phyloP scores from a whole-genome alignment of 2,888 invertebrate species.

The Rotaria macrura region DNA sequence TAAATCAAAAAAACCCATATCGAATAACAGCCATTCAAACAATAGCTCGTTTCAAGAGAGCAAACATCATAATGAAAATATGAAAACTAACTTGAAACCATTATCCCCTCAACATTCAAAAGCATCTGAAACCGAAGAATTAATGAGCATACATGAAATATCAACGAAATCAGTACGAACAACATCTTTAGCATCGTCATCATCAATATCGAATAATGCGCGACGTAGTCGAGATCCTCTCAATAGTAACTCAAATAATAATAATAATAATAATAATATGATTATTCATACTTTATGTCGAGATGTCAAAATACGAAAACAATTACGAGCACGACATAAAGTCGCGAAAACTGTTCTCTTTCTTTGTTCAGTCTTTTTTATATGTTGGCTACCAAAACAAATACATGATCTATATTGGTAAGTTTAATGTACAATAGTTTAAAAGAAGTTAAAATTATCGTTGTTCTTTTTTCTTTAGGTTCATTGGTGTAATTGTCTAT shows the following conservation, averaged over 20 bases:
- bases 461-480: neutral
- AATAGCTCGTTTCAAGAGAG: neutral
- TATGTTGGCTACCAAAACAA: slow-evolving; percentile 20
- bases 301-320: neutral
- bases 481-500: slow-evolving; percentile 17
- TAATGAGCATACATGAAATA: neutral
- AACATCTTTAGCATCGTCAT: neutral
- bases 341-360: slow-evolving; percentile 5
- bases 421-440: neutral
- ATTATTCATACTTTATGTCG: neutral
- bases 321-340: slow-evolving; percentile 17
- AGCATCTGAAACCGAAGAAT: neutral
- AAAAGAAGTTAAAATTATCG: neutral
- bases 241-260: neutral
- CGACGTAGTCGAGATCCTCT: neutral
- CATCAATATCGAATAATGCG: neutral
- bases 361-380: neutral
- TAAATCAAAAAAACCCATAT: neutral
- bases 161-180: neutral
- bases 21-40: neutral
- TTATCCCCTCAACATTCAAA: neutral
- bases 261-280: neutral
- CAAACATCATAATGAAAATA: neutral
- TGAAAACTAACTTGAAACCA: neutral
- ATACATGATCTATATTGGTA: slow-evolving; percentile 17